phyloP scores from a whole-genome alignment of 2,113 vertebrate genomes.

The Bambusicola thoracicus region DNA sequence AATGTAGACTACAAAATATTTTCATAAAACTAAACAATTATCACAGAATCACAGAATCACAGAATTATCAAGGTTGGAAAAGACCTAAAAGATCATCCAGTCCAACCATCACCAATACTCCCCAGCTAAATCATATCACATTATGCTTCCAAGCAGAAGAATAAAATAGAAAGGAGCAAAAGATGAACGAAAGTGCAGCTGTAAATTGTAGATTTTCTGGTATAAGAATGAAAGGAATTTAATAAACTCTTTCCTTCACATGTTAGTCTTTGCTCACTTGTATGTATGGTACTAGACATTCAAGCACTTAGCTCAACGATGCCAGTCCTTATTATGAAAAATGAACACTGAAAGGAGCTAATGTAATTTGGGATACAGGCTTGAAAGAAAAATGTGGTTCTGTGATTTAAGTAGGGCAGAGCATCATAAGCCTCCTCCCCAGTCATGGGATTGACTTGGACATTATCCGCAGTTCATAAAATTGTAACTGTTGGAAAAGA shows the following conservation, averaged over 20 bases:
- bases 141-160: not conserved
- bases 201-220: not conserved
- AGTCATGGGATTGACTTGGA: not conserved
- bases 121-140: too few species aligned
- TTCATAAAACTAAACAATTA: slow-evolving; percentile 19
- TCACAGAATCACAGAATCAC: too few species aligned
- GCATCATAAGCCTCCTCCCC: not conserved
- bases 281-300: not conserved
- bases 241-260: not conserved
- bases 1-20: not conserved
- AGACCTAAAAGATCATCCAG: too few species aligned
- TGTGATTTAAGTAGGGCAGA: not conserved
- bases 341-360: not conserved
- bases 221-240: not conserved
- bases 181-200: not conserved
- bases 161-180: not conserved
- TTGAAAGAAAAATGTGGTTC: not conserved
- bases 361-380: not conserved
- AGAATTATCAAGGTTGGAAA: too few species aligned
- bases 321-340: not conserved
- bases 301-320: not conserved
- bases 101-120: too few species aligned
- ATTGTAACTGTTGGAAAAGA: too few species aligned
- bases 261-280: not conserved
- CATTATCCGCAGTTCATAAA: not conserved